phyloP scores from a whole-genome alignment of 2,113 vertebrate genomes.

The Gallinago paraguaiae region DNA sequence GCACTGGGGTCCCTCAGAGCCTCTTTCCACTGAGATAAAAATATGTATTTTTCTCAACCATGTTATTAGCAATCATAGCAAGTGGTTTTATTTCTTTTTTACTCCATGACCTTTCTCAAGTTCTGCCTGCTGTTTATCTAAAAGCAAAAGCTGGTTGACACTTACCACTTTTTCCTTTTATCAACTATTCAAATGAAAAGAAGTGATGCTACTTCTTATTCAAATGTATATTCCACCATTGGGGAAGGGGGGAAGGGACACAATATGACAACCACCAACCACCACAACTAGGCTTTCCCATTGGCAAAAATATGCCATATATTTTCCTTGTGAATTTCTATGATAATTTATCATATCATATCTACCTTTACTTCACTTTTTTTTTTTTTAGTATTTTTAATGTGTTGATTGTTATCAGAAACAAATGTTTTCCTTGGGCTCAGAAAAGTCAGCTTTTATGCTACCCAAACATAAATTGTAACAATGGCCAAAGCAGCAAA shows the following conservation, averaged over 20 bases:
- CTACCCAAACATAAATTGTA: background rate
- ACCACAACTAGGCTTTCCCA: background rate
- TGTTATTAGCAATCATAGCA: background rate
- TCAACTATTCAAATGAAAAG: background rate
- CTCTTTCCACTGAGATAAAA: background rate
- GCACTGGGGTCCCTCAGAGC: background rate
- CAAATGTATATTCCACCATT: background rate
- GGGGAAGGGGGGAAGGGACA: background rate
- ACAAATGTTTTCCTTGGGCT: background rate
- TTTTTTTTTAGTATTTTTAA: background rate
- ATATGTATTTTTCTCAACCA: background rate
- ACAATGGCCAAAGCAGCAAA: slow-evolving; percentile 8
- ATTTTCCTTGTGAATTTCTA: background rate
- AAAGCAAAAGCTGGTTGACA: background rate
- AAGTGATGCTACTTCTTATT: background rate
- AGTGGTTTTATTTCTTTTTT: background rate
- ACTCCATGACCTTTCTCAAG: background rate
- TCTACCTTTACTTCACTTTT: background rate
- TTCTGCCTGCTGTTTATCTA: background rate
- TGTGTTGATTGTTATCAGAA: background rate
- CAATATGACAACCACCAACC: no score
- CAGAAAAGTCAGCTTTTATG: background rate
- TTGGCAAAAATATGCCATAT: background rate
- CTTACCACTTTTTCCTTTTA: background rate
- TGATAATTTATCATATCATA: background rate